Evolutionary conservation across 2,113 vertebrate genomes (phyloP), one percentile per base, ranked within the genome.

Genomic region (Sciurus niger): DNA sequence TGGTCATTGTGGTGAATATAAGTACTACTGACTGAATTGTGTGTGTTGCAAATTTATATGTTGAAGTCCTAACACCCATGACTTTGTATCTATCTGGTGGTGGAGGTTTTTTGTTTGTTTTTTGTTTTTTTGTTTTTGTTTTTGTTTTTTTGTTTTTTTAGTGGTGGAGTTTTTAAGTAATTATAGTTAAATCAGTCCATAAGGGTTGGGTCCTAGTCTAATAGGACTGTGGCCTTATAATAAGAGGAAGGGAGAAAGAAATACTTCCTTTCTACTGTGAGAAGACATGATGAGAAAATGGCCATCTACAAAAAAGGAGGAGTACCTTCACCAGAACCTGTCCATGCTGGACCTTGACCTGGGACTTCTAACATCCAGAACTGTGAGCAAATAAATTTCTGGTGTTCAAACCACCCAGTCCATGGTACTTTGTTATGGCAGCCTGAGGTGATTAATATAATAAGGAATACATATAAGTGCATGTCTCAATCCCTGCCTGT

Each of bases 151-250:
- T 46, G 5, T 46, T 46, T 46, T 46, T 48, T 48, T 48, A 9
- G 46, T 48, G 46, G 46, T 48, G 46, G 40, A 48, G n/a, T 92
- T 79, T 94, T 88, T 70, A 48, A 10, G 20, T 84, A 51, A 72
- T 91, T 91, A 46, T 73, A 80, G 32, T 93, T 93, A 89, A 89
- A 63, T 87, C 28, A 95, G 25, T 28, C 40, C 37, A 58, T 96
- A 85, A 90, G 9, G 60, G 4, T 78, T 7, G 43, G 14, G 2
- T 20, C 25, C 30, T 77, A 43, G 70, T 76, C 48, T 30, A 20
- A 65, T 78, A 88, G 51, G 48, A 79, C 13, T 48, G 17, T 92
- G 60, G 43, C 34, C 34, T 65, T 93, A 32, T 6, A 79, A 48
- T n/a, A 94, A 74, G 30, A 91, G 34, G 53, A 65, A 89, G 82